Evolutionary conservation across 1,140 invertebrate genomes (phyloP).

Genomic region (Ericerus pela): DNA sequence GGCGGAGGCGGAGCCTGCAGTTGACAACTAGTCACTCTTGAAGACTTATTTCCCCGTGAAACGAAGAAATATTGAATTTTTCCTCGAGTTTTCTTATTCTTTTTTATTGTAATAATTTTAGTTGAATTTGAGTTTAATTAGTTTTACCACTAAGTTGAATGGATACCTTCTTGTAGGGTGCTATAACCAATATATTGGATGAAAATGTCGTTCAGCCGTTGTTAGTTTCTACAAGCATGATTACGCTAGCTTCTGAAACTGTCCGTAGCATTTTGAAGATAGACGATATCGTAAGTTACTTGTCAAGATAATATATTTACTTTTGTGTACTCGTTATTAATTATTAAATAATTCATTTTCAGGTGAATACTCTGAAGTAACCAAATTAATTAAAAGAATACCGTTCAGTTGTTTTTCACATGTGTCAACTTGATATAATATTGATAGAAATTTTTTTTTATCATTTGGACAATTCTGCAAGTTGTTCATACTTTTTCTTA

Average conservation of each 20-base stretch:
- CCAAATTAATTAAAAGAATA: too few relatives aligned
- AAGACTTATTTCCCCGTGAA: too few relatives aligned
- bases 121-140: not conserved
- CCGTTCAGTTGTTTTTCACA: too few relatives aligned
- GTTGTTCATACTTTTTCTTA: too few relatives aligned
- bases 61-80: too few relatives aligned
- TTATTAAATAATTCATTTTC: constrained; percentile 20
- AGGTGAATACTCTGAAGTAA: constrained; percentile 35
- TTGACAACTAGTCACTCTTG: too few relatives aligned
- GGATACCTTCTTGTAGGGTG: constrained; percentile 40
- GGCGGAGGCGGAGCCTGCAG: too few relatives aligned
- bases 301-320: constrained; percentile 17
- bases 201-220: constrained; percentile 97
- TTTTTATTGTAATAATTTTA: too few relatives aligned
- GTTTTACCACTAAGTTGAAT: not conserved
- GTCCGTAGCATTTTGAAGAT: constrained; percentile 97
- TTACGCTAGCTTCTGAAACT: constrained; percentile 90
- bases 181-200: constrained; percentile 89
- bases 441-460: too few relatives aligned
- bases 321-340: not conserved
- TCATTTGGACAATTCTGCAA: too few relatives aligned
- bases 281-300: constrained; percentile 80
- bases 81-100: too few relatives aligned
- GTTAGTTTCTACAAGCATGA: constrained; percentile 83
- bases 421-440: too few relatives aligned